Conservation (phyloP, 2,888 invertebrate genomes). For the Ctenicera cuprea region DNA sequence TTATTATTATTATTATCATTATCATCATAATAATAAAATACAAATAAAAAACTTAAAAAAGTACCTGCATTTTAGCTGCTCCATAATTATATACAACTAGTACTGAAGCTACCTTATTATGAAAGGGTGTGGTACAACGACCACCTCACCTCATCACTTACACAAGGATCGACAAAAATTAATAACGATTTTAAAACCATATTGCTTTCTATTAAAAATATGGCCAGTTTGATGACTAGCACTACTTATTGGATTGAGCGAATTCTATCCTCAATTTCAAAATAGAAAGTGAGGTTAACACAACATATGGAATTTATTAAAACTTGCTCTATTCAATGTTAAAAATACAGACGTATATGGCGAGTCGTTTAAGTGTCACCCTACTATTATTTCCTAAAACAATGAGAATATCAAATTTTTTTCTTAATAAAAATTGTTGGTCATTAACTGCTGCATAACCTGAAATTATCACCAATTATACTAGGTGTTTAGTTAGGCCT, state of each 20-base stretch:
- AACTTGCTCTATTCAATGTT: too few relatives aligned
- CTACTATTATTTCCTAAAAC: too few relatives aligned
- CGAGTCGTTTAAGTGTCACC: too few relatives aligned
- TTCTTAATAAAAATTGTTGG: too few relatives aligned
- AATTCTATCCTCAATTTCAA: not conserved
- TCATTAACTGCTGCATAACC: too few relatives aligned
- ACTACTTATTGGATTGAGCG: not conserved
- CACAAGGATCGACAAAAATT: not conserved
- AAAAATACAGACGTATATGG: too few relatives aligned
- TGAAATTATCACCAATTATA: too few relatives aligned
- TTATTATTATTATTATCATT: slow-evolving; percentile 47
- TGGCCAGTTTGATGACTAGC: slow-evolving; percentile 13
- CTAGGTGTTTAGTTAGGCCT: too few relatives aligned
- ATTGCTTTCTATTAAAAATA: slow-evolving; percentile 14
- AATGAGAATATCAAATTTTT: too few relatives aligned
- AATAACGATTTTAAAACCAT: too few relatives aligned
- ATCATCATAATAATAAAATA: slow-evolving; percentile 50
- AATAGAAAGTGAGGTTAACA: too few relatives aligned
- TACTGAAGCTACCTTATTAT: slow-evolving; percentile 47
- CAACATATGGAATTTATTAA: too few relatives aligned
- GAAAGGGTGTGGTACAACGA: slow-evolving; percentile 42
- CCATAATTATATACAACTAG: slow-evolving; percentile 52
- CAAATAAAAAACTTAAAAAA: slow-evolving; percentile 47
- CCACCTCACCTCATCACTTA: slow-evolving; percentile 32
- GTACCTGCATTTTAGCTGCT: slow-evolving; percentile 47